These are phyloP conservation scores for Parnassius apollo DNA, from an alignment of 2,888 invertebrate genomes.

Conservation along the genomic window DNA sequence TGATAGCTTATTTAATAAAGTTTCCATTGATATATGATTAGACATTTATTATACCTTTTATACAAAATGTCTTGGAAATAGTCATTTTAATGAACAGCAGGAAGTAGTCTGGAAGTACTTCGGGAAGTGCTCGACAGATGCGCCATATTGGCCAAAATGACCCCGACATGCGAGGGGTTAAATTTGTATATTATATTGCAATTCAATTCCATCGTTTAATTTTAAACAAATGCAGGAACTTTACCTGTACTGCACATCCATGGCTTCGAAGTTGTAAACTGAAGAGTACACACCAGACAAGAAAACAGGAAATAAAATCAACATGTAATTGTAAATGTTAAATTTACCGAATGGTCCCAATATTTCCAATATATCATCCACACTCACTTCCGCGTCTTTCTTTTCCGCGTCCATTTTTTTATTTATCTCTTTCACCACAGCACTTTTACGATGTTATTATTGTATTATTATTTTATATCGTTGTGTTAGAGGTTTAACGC, in stretches of 20 bases:
- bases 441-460: constrained; percentile 17
- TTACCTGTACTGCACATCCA: constrained; percentile 72
- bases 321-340: constrained; percentile 59
- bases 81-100: too few relatives aligned
- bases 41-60: too few relatives aligned
- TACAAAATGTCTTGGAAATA: too few relatives aligned
- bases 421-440: constrained; percentile 26
- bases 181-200: too few relatives aligned
- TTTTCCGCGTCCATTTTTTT: constrained; percentile 67
- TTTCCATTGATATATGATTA: too few relatives aligned
- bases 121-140: too few relatives aligned
- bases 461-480: constrained; percentile 10
- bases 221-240: constrained; percentile 16
- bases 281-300: constrained; percentile 72
- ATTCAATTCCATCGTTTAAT: too few relatives aligned
- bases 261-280: constrained; percentile 72
- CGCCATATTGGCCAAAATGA: too few relatives aligned
- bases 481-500: constrained; percentile 17
- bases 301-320: constrained; percentile 68
- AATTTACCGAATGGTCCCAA: constrained; percentile 69
- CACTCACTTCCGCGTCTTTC: constrained; percentile 59
- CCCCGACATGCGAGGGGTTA: too few relatives aligned
- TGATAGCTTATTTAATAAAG: too few relatives aligned
- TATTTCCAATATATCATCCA: constrained; percentile 67
- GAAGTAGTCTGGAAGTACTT: too few relatives aligned